Percentiles rank a stretch among this genome's conserved stretches.
Conservation (phyloP, 2,797 vertebrate genomes). For the Esox masquinongy region DNA sequence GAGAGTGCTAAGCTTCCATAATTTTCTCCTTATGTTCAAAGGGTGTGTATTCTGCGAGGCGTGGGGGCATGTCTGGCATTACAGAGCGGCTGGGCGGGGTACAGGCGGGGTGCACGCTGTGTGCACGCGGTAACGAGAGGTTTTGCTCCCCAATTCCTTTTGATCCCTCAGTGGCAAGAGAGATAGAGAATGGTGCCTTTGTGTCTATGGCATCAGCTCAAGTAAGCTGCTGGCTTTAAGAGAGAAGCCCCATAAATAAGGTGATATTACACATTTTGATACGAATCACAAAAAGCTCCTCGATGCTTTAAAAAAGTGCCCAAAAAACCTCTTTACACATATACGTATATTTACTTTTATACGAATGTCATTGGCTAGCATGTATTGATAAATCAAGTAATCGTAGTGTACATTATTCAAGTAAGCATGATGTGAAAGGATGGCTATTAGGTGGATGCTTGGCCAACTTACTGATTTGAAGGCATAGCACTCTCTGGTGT, state of each 20-base stretch:
- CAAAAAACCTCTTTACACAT: constrained; percentile 29
- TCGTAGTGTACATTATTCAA: neutral
- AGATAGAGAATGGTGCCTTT: constrained; percentile 72
- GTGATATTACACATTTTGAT: constrained; percentile 62
- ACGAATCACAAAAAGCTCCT: neutral
- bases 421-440: neutral
- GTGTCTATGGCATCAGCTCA: constrained; percentile 76
- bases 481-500: constrained; percentile 61
- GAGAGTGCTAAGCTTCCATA: constrained; percentile 21
- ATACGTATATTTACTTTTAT: neutral
- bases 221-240: constrained; percentile 69
- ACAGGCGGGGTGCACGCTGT: neutral
- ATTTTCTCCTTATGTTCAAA: constrained; percentile 56
- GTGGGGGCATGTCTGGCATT: constrained; percentile 43
- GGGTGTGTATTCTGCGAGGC: constrained; percentile 40
- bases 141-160: constrained; percentile 48
- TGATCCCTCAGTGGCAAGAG: constrained; percentile 61
- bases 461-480: neutral
- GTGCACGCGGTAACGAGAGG: constrained; percentile 51
- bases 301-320: constrained; percentile 61
- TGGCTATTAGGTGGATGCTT: neutral
- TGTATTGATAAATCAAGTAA: constrained; percentile 10
- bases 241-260: constrained; percentile 63
- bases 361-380: neutral
- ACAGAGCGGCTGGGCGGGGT: constrained; percentile 39